Evolutionary conservation across 2,888 invertebrate species (phyloP), one percentile per base, ranked within the genome.

Genomic region (Nemotelus pantherinus): DNA sequence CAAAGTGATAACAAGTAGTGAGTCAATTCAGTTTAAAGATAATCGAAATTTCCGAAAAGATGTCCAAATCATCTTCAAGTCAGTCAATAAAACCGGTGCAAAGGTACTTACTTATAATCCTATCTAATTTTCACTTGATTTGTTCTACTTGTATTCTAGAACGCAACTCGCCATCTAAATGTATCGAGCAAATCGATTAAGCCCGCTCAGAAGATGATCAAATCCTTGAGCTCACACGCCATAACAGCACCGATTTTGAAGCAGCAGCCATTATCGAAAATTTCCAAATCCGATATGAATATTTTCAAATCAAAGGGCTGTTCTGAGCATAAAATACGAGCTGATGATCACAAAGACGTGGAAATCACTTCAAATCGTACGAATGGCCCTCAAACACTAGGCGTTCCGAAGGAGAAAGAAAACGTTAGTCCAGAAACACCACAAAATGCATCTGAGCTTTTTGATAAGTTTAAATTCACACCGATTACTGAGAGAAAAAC

Each of bases 41-140:
- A 90, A 89, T 79, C 89, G 89, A 77, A 89, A 91, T 80, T 90
- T 92, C 71, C 89, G 91, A 83, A 92, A 91, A 86, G 92, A 93
- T 83, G 89, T 93, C 3, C 88, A 90, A 80, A 86, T 93, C 3
- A 89, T 91, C 5, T 88, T 92, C 25, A 93, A 92, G 84, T 89
- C 92, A 68, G 83, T 89, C 44, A 82, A 82, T 55, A 84, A 82
- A 57, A 1, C 41, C n/a, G 79, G 77, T 41, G 43, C 76, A 60
- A 72, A 63, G 67, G 67, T 76, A 76, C 5, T 5, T 44, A 2
- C 39, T 44, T 5, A 58, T 41, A 72, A 75, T 25, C 3, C n/a
- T 44, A 44, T 57, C 5, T 55, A n/a, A 55, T 44, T 43, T n/a
- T n/a, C n/a, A n/a, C n/a, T n/a, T n/a, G n/a, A n/a, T n/a, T n/a